Conservation (phyloP, 2,797 vertebrate species). For the Aselliscus stoliczkanus region DNA sequence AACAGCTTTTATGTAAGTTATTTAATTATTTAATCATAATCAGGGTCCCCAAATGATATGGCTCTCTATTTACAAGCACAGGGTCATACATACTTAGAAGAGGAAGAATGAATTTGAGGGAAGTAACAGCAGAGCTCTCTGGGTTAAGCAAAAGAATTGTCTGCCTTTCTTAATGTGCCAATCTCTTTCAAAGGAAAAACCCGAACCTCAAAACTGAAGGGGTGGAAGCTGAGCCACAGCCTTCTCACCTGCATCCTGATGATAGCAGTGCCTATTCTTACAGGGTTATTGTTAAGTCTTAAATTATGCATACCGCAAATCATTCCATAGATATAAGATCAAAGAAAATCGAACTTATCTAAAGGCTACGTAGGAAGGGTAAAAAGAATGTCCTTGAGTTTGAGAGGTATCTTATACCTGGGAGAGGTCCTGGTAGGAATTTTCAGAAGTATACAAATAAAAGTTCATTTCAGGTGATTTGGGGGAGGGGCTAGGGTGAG, state of each 20-base stretch:
- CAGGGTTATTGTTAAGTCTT: not conserved
- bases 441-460: not conserved
- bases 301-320: not conserved
- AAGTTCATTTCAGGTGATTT: not conserved
- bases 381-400: not conserved
- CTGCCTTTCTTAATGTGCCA: not conserved
- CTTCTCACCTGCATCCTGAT: not conserved
- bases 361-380: not conserved
- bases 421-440: not conserved
- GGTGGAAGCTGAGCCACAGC: not conserved
- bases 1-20: not conserved
- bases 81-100: not conserved
- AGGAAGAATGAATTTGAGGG: not conserved
- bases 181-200: not conserved
- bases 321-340: not conserved
- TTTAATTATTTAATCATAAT: not conserved
- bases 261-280: not conserved
- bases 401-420: not conserved
- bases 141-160: not conserved
- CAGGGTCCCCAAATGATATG: not conserved
- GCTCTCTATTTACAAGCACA: not conserved
- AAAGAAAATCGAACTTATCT: not conserved
- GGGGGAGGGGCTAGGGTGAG: not conserved
- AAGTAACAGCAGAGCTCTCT: not conserved
- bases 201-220: not conserved